Conservation (phyloP, 2,797 vertebrate genomes). For the Myripristis murdjan region DNA sequence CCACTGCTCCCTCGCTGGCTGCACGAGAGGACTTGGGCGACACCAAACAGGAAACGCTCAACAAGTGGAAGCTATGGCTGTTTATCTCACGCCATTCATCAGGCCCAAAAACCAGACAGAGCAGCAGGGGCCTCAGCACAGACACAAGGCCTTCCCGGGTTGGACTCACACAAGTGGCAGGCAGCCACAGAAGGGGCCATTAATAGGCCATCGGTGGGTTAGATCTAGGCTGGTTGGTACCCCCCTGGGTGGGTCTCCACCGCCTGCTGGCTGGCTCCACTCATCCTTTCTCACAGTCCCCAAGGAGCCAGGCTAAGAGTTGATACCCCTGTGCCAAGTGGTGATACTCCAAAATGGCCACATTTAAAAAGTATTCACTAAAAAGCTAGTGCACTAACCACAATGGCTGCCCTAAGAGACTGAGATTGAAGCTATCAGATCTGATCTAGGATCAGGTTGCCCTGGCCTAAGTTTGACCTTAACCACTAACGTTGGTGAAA, state of each 20-base stretch:
- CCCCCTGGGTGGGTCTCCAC: conserved; percentile 51
- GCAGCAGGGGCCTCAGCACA: conserved; percentile 41
- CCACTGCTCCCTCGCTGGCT: conserved; percentile 77
- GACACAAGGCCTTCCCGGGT: conserved; percentile 44
- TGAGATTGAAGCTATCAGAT: conserved; percentile 49
- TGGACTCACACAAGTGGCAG: conserved; percentile 26
- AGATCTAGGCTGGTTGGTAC: conserved; percentile 54
- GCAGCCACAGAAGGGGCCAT: conserved; percentile 27
- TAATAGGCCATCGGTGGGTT: conserved; percentile 41
- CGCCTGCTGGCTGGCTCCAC: conserved; percentile 53
- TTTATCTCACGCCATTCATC: conserved; percentile 84
- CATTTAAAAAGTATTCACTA: conserved; percentile 39
- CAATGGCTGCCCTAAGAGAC: conserved; percentile 37
- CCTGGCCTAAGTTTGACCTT: conserved; percentile 42
- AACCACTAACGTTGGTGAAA: conserved; percentile 52
- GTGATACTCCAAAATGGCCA: conserved; percentile 47
- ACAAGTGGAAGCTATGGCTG: conserved; percentile 85
- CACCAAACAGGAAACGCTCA: conserved; percentile 87
- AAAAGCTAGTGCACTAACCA: conserved; percentile 35
- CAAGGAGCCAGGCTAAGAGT: conserved; percentile 51
- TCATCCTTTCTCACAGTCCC: conserved; percentile 69
- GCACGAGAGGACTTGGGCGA: conserved; percentile 80
- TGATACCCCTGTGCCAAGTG: conserved; percentile 51
- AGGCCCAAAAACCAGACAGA: conserved; percentile 64
- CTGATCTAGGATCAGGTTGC: conserved; percentile 41